Evolutionary conservation across 1,140 invertebrate species (phyloP).

Genomic region (Drosophila tristis): DNA sequence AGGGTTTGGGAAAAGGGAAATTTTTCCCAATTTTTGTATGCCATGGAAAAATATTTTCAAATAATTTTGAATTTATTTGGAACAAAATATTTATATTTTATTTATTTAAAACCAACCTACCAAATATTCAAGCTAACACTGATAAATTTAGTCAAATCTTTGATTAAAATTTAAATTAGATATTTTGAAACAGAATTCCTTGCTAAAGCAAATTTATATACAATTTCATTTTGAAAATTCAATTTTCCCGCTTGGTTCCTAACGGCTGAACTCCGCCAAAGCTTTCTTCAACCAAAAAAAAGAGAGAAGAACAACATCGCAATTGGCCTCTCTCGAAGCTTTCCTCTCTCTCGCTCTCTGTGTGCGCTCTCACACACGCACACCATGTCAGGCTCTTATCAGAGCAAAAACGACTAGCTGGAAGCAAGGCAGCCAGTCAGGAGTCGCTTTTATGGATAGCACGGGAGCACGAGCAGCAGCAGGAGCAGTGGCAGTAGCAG

Average conservation of each 20-base stretch:
- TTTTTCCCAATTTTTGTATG: background rate
- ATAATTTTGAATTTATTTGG: no score
- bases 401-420: conserved; percentile 59
- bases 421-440: conserved; percentile 54
- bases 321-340: conserved; percentile 19
- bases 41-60: no score
- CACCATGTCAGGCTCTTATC: conserved; percentile 60
- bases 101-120: no score
- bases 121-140: no score
- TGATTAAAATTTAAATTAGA: no score
- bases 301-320: conserved; percentile 45
- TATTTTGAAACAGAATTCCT: no score
- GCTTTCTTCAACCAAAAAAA: conserved; percentile 25
- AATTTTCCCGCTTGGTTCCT: conserved; percentile 16
- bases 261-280: conserved; percentile 39
- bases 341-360: conserved; percentile 13
- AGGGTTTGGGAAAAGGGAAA: background rate
- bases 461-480: conserved; percentile 44
- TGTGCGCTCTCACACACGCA: conserved; percentile 22
- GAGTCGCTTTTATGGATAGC: conserved; percentile 68
- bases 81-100: no score
- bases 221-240: conserved; percentile 20
- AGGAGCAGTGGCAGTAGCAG: conserved; percentile 22
- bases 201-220: no score
- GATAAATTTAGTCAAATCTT: no score